Evolutionary conservation across 2,113 vertebrate species (phyloP), one percentile per base, ranked within the genome.

Genomic region (Malaclemys terrapin): DNA sequence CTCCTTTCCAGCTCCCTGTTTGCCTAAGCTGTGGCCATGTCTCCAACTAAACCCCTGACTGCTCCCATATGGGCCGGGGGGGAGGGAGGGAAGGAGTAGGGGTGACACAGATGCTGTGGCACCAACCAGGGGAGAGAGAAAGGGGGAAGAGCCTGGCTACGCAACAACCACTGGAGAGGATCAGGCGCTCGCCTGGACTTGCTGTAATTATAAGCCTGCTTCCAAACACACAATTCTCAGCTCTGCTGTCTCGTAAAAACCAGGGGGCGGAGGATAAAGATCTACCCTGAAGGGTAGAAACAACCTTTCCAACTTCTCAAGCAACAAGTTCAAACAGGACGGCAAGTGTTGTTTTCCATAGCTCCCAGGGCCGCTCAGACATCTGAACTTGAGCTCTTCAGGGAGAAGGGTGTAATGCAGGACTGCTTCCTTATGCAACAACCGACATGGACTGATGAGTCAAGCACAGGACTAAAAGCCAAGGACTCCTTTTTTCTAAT

Each of bases 321-420:
- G 38, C 14, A 87, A 82, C 97, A 95, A 97, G 97, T 92, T 91
- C 93, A 52, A 93, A 96, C 97, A 97, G 91, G 96, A 92, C 57
- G 29, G 88, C 24, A 3, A 65, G 92, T 0, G 4, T 86, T 87
- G 92, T 92, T 95, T 95, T 95, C 94, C 96, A 91, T 76, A 56
- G 88, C 97, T 97, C 10, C 54, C 69, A 93, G 97, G 85, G 75
- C 90, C 87, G 85, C 2, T 10, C 82, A 83, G 75, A 50, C 20
- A 89, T 8, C 87, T 2, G 54, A 93, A 59, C 92, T 29, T 76
- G 0, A 24, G 19, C 17, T 80, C 92, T 83, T 69, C 75, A 22
- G 53, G 20, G 20, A 54, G 53, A 54, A 88, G 85, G 90, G 8
- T 5, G 29, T 1, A 19, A 9, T n/a, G 90, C 93, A 82, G 96